Conservation (phyloP, 2,113 vertebrate species). For the Stegostoma tigrinum region DNA sequence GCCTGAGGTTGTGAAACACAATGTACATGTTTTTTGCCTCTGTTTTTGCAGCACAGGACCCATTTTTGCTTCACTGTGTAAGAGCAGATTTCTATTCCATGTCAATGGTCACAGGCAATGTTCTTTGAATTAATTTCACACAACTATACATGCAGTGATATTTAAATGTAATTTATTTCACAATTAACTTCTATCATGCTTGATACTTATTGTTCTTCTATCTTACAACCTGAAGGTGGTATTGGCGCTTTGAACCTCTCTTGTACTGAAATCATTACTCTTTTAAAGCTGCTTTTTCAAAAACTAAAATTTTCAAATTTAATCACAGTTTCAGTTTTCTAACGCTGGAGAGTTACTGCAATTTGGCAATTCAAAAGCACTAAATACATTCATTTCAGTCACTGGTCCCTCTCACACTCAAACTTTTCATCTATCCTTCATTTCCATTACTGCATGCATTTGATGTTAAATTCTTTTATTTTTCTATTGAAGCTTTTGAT, state of each 20-base stretch:
- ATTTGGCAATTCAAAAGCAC: constrained; percentile 14
- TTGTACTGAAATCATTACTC: neutral
- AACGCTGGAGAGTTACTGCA: neutral
- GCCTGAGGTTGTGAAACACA: neutral
- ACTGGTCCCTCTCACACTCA: neutral
- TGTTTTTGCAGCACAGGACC: neutral
- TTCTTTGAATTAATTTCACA: constrained; percentile 6
- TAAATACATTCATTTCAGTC: constrained; percentile 9
- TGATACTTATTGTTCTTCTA: neutral
- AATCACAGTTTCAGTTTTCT: constrained; percentile 12
- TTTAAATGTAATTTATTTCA: constrained; percentile 20
- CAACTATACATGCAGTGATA: neutral
- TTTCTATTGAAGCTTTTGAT: neutral
- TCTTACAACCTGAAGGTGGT: neutral
- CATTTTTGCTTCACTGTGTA: neutral
- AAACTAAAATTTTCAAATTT: neutral
- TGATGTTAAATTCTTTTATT: neutral
- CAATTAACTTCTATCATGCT: neutral
- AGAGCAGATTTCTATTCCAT: neutral
- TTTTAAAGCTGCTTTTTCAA: neutral
- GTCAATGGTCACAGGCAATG: neutral
- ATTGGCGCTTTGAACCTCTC: constrained; percentile 1
- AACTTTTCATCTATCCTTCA: constrained; percentile 6
- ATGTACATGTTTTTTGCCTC: neutral
- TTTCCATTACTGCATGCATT: constrained; percentile 18